Evolutionary conservation across 2,797 vertebrate genomes (phyloP).

Genomic region (Smutsia temminckii): DNA sequence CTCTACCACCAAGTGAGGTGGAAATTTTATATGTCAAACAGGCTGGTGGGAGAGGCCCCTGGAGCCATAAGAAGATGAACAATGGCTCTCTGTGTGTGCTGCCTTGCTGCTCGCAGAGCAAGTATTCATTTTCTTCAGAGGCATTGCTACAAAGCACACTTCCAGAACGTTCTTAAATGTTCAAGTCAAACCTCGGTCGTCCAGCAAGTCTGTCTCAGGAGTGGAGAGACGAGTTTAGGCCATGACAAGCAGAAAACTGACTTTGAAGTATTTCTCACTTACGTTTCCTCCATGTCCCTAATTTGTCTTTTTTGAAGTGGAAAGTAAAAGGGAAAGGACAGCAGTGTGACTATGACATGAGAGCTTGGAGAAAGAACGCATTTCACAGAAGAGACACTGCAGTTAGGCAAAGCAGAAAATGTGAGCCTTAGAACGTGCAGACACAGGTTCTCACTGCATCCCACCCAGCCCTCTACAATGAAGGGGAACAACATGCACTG

Average conservation of each 20-base stretch:
- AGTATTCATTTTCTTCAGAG: slow-evolving; percentile 77
- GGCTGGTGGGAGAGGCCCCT: slow-evolving; percentile 61
- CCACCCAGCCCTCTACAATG: background rate
- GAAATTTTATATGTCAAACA: slow-evolving; percentile 71
- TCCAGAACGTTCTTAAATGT: slow-evolving; percentile 78
- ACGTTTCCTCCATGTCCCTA: slow-evolving; percentile 72
- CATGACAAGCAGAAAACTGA: slow-evolving; percentile 81
- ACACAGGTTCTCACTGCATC: accelerated
- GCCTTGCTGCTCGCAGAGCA: slow-evolving; percentile 74
- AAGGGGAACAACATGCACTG: too few relatives aligned
- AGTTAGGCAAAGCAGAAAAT: background rate
- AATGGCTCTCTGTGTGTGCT: slow-evolving; percentile 61
- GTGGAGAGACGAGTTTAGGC: slow-evolving; percentile 74
- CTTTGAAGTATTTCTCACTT: slow-evolving; percentile 78
- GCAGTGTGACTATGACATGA: slow-evolving; percentile 62
- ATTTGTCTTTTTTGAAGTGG: slow-evolving; percentile 78
- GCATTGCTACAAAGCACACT: slow-evolving; percentile 76
- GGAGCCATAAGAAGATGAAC: slow-evolving; percentile 73
- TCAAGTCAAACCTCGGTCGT: slow-evolving; percentile 77
- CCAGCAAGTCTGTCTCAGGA: slow-evolving; percentile 74
- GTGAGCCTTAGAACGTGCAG: background rate
- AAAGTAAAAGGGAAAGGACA: slow-evolving; percentile 78
- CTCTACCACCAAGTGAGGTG: slow-evolving; percentile 69
- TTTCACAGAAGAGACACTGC: background rate
- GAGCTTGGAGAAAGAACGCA: slow-evolving; percentile 44